Percentiles rank a stretch among this genome's conserved stretches.
Conservation (phyloP, 2,113 vertebrate genomes). For the Aptenodytes forsteri region DNA sequence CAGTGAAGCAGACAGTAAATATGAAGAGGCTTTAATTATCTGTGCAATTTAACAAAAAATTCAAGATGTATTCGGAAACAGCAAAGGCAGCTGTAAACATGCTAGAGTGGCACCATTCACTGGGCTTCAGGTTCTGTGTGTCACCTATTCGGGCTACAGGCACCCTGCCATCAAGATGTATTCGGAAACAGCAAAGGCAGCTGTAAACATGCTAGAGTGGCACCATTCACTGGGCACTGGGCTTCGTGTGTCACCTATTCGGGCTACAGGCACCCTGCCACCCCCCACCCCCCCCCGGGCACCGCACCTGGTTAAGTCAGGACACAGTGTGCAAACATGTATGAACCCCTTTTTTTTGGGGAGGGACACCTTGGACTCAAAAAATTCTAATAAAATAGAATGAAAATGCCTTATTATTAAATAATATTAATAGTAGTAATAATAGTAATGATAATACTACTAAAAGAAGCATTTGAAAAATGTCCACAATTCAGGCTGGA, state of each 20-base stretch:
- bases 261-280: not conserved
- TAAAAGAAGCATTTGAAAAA: not conserved
- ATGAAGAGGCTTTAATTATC: slow-evolving; percentile 81
- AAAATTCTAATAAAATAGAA: not conserved
- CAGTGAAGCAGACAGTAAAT: slow-evolving; percentile 79
- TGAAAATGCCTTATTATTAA: not conserved
- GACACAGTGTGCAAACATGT: not conserved
- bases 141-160: not conserved
- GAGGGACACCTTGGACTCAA: accelerated
- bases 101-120: not conserved
- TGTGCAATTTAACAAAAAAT: slow-evolving; percentile 79
- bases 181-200: slow-evolving; percentile 39
- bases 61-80: slow-evolving; percentile 62
- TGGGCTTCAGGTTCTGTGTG: not conserved
- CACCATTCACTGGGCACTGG: not conserved
- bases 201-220: not conserved
- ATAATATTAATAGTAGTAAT: not conserved
- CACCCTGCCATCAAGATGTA: slow-evolving; percentile 32
- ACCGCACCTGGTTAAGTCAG: not conserved
- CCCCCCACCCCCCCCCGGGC: too few species aligned
- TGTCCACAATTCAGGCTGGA: not conserved
- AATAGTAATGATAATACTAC: not conserved
- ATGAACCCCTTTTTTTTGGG: accelerated
- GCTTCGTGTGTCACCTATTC: not conserved
- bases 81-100: slow-evolving; percentile 8